These are phyloP conservation scores for Sclerodermus sp. DNA, from an alignment of 2,888 invertebrate species.

Conservation along the genomic window DNA sequence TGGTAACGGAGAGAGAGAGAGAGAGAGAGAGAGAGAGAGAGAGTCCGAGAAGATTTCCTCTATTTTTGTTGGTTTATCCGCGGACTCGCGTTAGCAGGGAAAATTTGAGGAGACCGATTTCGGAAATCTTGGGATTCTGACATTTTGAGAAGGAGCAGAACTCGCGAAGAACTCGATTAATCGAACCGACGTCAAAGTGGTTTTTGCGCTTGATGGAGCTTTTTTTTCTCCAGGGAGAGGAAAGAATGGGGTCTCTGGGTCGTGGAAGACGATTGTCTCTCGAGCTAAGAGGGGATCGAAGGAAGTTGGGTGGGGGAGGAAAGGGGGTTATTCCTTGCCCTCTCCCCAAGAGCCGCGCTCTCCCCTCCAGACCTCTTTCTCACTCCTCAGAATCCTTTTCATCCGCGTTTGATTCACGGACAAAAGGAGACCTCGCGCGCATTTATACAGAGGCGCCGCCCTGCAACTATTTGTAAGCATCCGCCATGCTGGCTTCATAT, in stretches of 20 bases:
- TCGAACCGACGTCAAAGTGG: no score
- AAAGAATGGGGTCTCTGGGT: constrained; percentile 6
- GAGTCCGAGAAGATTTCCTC: no score
- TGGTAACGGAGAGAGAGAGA: no score
- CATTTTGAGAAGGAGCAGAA: no score
- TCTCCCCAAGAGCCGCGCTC: not conserved
- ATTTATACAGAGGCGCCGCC: constrained; percentile 45
- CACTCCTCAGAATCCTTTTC: constrained; percentile 13
- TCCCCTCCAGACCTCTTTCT: constrained; percentile 1
- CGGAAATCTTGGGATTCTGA: no score
- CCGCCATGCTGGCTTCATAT: constrained; percentile 57
- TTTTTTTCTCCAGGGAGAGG: not conserved
- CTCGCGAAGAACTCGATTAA: no score
- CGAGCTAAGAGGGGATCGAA: no score
- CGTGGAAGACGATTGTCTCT: no score
- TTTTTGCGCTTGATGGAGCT: not conserved
- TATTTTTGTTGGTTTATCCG: no score
- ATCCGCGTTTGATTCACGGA: constrained; percentile 29
- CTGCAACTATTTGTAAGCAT: constrained; percentile 57
- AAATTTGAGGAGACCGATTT: no score
- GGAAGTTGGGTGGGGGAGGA: not conserved
- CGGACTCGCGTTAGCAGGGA: no score
- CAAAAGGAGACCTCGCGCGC: constrained; percentile 28
- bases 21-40: no score
- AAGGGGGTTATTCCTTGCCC: constrained; percentile 4